phyloP scores from a whole-genome alignment of 2,113 vertebrate species.

The Bubo blakistoni region DNA sequence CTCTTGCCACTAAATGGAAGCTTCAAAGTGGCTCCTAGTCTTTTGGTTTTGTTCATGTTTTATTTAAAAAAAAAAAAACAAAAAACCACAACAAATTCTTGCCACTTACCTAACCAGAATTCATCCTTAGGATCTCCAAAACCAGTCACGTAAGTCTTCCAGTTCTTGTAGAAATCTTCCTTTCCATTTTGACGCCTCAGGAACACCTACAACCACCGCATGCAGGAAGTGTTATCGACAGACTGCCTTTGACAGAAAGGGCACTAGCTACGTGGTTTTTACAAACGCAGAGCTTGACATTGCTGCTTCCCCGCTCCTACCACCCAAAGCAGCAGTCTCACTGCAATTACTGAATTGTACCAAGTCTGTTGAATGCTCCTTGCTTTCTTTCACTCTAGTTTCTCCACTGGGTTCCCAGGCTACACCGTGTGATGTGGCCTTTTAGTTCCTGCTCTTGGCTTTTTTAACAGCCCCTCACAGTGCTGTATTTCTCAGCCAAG shows the following conservation, averaged over 20 bases:
- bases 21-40: neutral
- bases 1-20: neutral
- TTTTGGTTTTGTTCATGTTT: neutral
- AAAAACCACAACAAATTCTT: neutral
- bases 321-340: neutral
- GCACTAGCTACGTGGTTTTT: neutral
- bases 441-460: neutral
- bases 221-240: neutral
- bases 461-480: neutral
- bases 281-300: neutral
- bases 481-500: neutral
- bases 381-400: neutral
- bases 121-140: slow-evolving; percentile 92
- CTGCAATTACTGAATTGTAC: neutral
- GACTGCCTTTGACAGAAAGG: neutral
- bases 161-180: slow-evolving; percentile 92
- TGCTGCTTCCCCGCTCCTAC: neutral
- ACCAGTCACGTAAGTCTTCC: slow-evolving; percentile 89
- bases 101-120: slow-evolving; percentile 90
- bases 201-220: slow-evolving; percentile 79
- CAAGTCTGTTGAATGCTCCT: neutral
- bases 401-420: neutral
- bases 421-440: neutral
- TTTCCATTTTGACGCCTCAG: slow-evolving; percentile 89
- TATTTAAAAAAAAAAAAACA: neutral